Conservation (phyloP, 1,140 invertebrate genomes). For the Melipona quadrifasciata region DNA sequence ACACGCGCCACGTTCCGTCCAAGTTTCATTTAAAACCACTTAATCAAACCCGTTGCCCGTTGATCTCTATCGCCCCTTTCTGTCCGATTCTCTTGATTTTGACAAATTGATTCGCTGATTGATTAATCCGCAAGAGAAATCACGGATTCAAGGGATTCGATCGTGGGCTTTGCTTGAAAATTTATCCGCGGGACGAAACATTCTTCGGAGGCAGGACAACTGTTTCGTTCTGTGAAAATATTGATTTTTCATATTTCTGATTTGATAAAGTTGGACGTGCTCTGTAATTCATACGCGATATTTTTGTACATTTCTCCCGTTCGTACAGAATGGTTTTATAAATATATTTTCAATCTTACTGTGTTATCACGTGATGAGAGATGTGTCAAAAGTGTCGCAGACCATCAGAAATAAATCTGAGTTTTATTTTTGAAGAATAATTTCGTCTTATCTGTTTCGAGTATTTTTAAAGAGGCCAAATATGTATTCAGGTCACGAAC, state of each 20-base stretch:
- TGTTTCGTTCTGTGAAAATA: neutral
- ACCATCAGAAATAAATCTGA: neutral
- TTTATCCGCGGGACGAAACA: neutral
- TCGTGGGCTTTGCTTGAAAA: neutral
- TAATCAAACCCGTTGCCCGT: constrained; percentile 33
- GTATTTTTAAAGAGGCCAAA: neutral
- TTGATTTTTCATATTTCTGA: too few species aligned
- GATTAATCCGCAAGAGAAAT: neutral
- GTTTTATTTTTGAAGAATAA: neutral
- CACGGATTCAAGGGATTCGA: neutral
- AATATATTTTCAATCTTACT: too few species aligned
- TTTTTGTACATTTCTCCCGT: too few species aligned
- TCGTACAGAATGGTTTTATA: too few species aligned
- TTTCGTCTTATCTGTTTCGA: neutral
- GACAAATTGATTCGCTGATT: constrained; percentile 32
- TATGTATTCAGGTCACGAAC: neutral
- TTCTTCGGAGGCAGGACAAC: neutral
- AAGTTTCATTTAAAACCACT: constrained; percentile 42
- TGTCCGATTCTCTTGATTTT: neutral
- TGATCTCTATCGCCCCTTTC: constrained; percentile 5
- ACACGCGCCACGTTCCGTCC: neutral
- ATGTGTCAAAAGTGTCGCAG: neutral
- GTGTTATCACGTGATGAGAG: too few species aligned
- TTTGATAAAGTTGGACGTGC: too few species aligned
- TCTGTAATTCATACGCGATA: too few species aligned